Evolutionary conservation across 2,797 vertebrate genomes (phyloP).

Genomic region (Brachyalestes nurse): DNA sequence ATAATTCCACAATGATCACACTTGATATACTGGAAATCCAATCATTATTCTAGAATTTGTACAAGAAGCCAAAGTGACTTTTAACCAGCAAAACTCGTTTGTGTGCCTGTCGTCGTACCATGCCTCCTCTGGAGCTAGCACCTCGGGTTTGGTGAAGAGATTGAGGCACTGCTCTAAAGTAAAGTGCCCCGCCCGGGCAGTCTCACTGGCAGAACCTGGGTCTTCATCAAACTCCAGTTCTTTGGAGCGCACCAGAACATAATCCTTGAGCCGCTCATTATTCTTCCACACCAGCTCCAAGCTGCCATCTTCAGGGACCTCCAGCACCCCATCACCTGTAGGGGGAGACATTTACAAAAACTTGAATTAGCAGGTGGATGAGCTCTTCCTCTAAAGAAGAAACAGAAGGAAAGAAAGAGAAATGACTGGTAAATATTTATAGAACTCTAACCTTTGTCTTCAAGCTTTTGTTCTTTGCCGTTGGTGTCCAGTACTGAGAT

Average conservation of each 20-base stretch:
- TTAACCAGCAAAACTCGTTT: not conserved
- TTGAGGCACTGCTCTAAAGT: constrained; percentile 99
- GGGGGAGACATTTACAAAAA: constrained; percentile 4
- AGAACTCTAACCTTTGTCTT: constrained; percentile 87
- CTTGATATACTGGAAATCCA: too few species aligned
- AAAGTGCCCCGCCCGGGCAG: constrained; percentile 93
- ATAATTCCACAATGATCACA: too few species aligned
- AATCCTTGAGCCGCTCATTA: constrained; percentile 94
- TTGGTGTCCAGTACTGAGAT: constrained; percentile 86
- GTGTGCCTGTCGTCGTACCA: constrained; percentile 80
- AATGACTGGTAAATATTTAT: not conserved
- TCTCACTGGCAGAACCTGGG: constrained; percentile 90
- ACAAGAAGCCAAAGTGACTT: not conserved
- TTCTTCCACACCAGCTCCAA: constrained; percentile 97
- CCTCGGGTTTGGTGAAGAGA: constrained; percentile 97
- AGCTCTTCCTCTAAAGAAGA: not conserved
- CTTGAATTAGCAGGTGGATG: not conserved
- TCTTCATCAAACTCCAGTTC: constrained; percentile 95
- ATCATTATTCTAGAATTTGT: too few species aligned
- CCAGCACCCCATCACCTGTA: constrained; percentile 83
- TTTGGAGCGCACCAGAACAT: constrained; percentile 94
- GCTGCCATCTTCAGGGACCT: constrained; percentile 87
- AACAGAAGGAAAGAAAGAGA: not conserved
- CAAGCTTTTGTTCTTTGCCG: constrained; percentile 90
- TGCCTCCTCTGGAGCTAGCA: constrained; percentile 96